A percentile compares a stretch with the other conserved stretches of the same genome.
Evolutionary conservation across 2,797 vertebrate genomes (phyloP).

Genomic region (Bryconaethiops microstoma): DNA sequence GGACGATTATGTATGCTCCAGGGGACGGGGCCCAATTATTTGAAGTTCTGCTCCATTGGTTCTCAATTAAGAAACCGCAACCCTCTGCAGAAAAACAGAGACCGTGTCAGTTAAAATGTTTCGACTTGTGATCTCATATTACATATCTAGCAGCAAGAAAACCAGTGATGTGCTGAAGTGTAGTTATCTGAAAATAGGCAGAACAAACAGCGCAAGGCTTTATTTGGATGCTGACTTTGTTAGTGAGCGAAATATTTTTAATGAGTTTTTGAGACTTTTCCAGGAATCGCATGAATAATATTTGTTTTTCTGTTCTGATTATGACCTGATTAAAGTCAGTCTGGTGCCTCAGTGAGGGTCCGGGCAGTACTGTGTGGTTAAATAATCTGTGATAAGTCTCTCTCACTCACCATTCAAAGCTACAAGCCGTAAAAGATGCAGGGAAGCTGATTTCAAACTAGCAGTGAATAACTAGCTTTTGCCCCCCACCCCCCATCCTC

Average conservation of each 20-base stretch:
- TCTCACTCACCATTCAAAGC: not conserved
- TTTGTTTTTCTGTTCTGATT: slow-evolving; percentile 5
- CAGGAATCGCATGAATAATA: not conserved
- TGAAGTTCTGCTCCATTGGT: slow-evolving; percentile 53
- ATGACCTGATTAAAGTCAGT: not conserved
- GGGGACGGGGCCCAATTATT: slow-evolving; percentile 51
- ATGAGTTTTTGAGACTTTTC: slow-evolving; percentile 3
- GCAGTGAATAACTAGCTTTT: not conserved
- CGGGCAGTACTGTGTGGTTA: not conserved
- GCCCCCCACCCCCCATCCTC: not conserved
- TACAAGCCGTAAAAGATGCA: not conserved
- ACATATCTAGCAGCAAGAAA: slow-evolving; percentile 1
- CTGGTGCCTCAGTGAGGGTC: not conserved
- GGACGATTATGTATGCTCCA: slow-evolving; percentile 39
- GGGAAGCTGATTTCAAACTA: not conserved
- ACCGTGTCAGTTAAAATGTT: slow-evolving; percentile 40
- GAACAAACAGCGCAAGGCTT: not conserved
- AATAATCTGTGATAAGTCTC: not conserved
- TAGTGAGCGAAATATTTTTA: not conserved
- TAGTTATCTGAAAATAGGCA: not conserved
- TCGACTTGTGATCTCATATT: slow-evolving; percentile 20
- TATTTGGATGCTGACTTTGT: not conserved
- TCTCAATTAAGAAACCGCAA: slow-evolving; percentile 55
- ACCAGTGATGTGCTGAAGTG: slow-evolving; percentile 3
- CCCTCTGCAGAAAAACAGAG: slow-evolving; percentile 22